phyloP scores from a whole-genome alignment of 1,140 invertebrate genomes.

The Marisa cornuarietis region DNA sequence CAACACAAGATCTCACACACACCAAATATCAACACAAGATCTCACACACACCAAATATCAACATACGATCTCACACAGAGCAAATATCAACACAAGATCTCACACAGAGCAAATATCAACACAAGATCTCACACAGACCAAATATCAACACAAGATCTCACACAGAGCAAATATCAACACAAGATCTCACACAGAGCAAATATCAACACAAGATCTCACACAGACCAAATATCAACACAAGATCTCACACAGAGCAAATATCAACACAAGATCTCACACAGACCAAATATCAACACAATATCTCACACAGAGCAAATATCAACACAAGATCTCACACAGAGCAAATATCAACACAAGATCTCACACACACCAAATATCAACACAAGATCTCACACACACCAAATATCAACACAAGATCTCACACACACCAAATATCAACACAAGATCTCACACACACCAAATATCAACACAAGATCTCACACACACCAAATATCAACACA shows the following conservation, averaged over 20 bases:
- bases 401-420: not conserved
- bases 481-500: not conserved
- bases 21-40: not conserved
- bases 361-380: not conserved
- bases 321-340: not conserved
- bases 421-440: not conserved
- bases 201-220: not conserved
- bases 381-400: not conserved
- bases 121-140: not conserved
- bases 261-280: not conserved
- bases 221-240: not conserved
- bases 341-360: not conserved
- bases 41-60: not conserved
- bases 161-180: not conserved
- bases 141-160: not conserved
- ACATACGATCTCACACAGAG: not conserved
- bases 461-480: not conserved
- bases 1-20: not conserved
- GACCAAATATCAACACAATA: not conserved
- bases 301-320: not conserved
- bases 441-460: not conserved
- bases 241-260: not conserved
- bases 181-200: not conserved
- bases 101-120: not conserved
- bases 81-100: not conserved